A percentile compares a stretch with the other conserved stretches of the same genome.
Evolutionary conservation across 2,888 invertebrate species (phyloP).

Genomic region (Volucella inflata): DNA sequence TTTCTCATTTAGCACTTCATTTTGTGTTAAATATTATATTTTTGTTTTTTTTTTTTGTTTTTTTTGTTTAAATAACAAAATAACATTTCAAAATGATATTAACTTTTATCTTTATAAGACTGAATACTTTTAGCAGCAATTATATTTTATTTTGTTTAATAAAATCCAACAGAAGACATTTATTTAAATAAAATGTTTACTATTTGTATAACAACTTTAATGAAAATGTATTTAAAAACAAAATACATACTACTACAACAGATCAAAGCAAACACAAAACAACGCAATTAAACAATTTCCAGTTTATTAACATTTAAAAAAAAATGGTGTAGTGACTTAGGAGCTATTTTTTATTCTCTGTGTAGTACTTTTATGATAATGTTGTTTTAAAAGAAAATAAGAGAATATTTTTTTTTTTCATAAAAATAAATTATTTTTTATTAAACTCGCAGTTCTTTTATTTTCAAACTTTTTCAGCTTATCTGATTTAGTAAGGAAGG

Average conservation of each 20-base stretch:
- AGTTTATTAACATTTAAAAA: constrained; percentile 47
- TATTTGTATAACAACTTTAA: constrained; percentile 38
- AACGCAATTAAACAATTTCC: constrained; percentile 18
- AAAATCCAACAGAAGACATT: constrained; percentile 34
- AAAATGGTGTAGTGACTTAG: constrained; percentile 42
- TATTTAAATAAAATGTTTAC: constrained; percentile 14
- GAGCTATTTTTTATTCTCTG: constrained; percentile 22
- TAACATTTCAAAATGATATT: constrained; percentile 52
- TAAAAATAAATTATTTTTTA: constrained; percentile 70
- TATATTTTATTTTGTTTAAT: constrained; percentile 26
- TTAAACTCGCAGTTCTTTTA: constrained; percentile 4
- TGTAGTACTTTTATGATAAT: constrained; percentile 30
- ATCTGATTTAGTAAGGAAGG: no score
- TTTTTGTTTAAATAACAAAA: no score
- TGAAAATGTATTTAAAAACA: constrained; percentile 51
- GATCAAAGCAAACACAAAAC: neutral
- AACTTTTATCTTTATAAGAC: constrained; percentile 72
- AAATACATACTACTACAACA: constrained; percentile 2
- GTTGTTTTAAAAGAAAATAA: constrained; percentile 31
- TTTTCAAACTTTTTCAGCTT: neutral
- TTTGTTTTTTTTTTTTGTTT: constrained; percentile 36
- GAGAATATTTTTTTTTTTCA: constrained; percentile 46
- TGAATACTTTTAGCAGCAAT: constrained; percentile 72
- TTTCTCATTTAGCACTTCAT: constrained; percentile 34
- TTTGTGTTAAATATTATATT: constrained; percentile 31